Conservation (phyloP, 2,888 invertebrate genomes). For the Ormyrus nitidulus region DNA sequence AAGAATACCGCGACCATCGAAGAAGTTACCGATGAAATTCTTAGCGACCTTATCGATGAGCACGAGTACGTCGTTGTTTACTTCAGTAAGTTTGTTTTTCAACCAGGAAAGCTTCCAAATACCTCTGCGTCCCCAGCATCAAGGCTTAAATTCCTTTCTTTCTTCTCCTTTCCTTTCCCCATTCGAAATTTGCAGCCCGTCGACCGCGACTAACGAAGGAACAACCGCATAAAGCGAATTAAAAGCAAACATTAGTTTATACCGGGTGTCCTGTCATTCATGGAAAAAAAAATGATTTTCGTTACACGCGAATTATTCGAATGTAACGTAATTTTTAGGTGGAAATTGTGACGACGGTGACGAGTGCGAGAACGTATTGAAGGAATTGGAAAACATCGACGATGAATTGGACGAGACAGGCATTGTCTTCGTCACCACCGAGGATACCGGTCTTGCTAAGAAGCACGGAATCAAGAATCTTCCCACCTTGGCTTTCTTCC, state of each 20-base stretch:
- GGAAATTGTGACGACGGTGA: conserved; percentile 92
- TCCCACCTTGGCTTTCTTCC: conserved; percentile 92
- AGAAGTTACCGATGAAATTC: conserved; percentile 94
- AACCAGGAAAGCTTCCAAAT: too few species aligned
- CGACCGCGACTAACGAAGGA: too few species aligned
- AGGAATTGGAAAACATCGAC: conserved; percentile 93
- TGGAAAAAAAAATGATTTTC: too few species aligned
- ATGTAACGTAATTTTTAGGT: conserved; percentile 73
- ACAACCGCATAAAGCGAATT: too few species aligned
- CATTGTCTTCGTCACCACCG: conserved; percentile 95
- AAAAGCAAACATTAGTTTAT: too few species aligned
- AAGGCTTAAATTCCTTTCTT: too few species aligned
- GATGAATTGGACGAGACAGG: conserved; percentile 95
- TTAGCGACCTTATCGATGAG: conserved; percentile 89
- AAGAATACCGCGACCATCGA: conserved; percentile 94
- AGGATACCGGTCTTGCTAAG: conserved; percentile 87
- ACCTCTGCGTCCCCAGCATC: too few species aligned
- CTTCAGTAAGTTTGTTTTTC: conserved; percentile 82
- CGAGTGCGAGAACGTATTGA: conserved; percentile 89
- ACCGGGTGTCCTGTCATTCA: too few species aligned
- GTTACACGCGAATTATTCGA: too few species aligned
- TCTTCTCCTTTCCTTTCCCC: too few species aligned
- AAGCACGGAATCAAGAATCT: conserved; percentile 90
- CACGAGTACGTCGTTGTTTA: conserved; percentile 96
- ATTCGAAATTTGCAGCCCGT: too few species aligned